Base-by-base conservation (phyloP, 2,797 vertebrate species). In the Anas acuta region DNA sequence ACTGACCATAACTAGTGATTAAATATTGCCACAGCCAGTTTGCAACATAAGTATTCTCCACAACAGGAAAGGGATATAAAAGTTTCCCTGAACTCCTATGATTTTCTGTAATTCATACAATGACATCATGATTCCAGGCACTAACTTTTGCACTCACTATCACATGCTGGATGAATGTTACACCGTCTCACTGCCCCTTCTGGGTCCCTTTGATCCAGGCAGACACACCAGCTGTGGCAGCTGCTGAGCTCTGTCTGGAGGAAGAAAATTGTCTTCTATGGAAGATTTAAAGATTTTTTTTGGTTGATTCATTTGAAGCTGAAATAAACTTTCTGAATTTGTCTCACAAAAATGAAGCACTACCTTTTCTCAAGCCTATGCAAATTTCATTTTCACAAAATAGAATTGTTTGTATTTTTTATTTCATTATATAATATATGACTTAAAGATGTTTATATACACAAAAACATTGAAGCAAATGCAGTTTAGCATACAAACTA, bases 201-300 rank as follows among this genome's bases (percentile, higher is more conserved):
- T 41, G 4, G 0, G 85, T 72, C 33, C 69, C 58, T 92, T 94
- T 87, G 69, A 91, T 83, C 78, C 62, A 26, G 75, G 66, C 89
- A 95, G 90, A 80, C 87, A 62, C 51, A 79, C 9, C 74, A 95
- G 69, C 92, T 93, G 90, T 91, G 81, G 78, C 54, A 70, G 86
- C 60, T 92, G 71, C 58, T 92, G 85, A 81, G 57, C 54, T 80
- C 23, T 15, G 47, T 92, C 84, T 92, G 82, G 58, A 91, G 66
- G 72, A 92, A 85, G 54, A 89, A 94, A 92, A 64, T 53, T 91
- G 32, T 69, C 26, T 80, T 91, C 62, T 75, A n/a, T 84, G 23
- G 64, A 85, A 61, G 28, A 54, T 56, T 53, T 58, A 74, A 87
- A 69, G 75, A 53, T 89, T 89, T 88, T 91, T 91, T 49, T 53